A percentile compares a stretch with the other conserved stretches of the same genome.
Conservation (phyloP, 2,113 vertebrate genomes). For the Caranx ignobilis region DNA sequence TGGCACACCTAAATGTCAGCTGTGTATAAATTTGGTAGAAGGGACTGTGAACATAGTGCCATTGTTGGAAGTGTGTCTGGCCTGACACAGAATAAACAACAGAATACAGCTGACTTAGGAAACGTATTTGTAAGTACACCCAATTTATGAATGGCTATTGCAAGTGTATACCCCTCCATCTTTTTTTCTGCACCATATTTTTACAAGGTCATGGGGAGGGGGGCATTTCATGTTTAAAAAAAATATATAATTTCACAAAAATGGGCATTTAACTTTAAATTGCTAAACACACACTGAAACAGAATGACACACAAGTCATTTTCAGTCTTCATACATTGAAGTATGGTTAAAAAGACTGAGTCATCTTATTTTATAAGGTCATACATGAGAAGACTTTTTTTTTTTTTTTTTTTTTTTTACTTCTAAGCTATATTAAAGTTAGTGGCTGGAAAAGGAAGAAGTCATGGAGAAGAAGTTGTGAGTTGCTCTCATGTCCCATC, state of each 20-base stretch:
- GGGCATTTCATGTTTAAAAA: not conserved
- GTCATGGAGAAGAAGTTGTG: not conserved
- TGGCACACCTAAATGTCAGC: constrained; percentile 68
- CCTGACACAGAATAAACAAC: constrained; percentile 25
- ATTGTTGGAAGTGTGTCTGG: constrained; percentile 31
- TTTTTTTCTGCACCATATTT: not conserved
- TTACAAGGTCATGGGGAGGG: not conserved
- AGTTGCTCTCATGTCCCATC: constrained; percentile 13
- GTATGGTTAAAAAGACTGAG: constrained; percentile 24
- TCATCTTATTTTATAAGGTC: constrained; percentile 56
- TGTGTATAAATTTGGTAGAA: constrained; percentile 56
- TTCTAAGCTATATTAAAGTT: constrained; percentile 19
- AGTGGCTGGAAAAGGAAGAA: constrained; percentile 14
- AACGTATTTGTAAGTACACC: not conserved
- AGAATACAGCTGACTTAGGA: constrained; percentile 1
- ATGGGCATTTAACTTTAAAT: constrained; percentile 4
- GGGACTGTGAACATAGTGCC: constrained; percentile 10
- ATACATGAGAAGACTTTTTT: constrained; percentile 11
- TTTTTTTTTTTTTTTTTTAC: constrained; percentile 25
- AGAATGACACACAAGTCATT: constrained; percentile 21
- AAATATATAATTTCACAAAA: constrained; percentile 20
- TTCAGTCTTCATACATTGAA: constrained; percentile 46
- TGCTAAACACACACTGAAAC: constrained; percentile 29
- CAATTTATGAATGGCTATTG: not conserved
- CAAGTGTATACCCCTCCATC: not conserved